phyloP scores from a whole-genome alignment of 1,140 invertebrate species.

The Heterodera schachtii region DNA sequence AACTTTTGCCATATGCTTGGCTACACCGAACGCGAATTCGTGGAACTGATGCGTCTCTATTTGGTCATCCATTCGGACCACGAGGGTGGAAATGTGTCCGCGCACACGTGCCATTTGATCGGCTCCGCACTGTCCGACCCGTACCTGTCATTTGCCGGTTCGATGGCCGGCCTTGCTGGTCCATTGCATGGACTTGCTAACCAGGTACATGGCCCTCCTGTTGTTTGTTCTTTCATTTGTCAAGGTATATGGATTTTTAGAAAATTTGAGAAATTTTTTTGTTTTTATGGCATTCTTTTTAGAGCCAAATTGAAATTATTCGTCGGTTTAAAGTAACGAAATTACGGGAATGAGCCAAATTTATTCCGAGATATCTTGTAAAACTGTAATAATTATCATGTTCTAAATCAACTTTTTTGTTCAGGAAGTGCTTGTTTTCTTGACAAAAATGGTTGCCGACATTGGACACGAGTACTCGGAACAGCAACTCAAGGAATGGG shows the following conservation, averaged over 20 bases:
- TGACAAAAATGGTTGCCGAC: constrained; percentile 78
- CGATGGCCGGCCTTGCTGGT: constrained; percentile 89
- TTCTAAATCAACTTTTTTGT: constrained; percentile 21
- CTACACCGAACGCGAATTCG: constrained; percentile 82
- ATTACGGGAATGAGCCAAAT: no score
- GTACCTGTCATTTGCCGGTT: constrained; percentile 85
- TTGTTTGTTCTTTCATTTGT: no score
- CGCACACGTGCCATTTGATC: constrained; percentile 90
- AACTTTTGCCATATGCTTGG: constrained; percentile 92
- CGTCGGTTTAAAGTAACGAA: not conserved
- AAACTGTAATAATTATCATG: not conserved
- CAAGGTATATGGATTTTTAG: no score
- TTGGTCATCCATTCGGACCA: constrained; percentile 82
- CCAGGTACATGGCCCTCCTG: no score
- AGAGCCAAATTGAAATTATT: not conserved
- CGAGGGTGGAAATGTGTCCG: constrained; percentile 82
- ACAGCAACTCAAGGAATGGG: constrained; percentile 86
- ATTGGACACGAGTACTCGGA: constrained; percentile 79
- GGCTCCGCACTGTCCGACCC: constrained; percentile 92
- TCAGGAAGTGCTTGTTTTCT: constrained; percentile 80
- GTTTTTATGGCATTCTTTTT: no score
- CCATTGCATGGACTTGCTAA: constrained; percentile 94
- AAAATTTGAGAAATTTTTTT: no score
- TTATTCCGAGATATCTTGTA: no score
- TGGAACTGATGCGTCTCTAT: constrained; percentile 89